Percentiles rank a stretch among this genome's conserved stretches.
phyloP scores from a whole-genome alignment of 2,888 invertebrate genomes.

The Drosophila engyochracea region DNA sequence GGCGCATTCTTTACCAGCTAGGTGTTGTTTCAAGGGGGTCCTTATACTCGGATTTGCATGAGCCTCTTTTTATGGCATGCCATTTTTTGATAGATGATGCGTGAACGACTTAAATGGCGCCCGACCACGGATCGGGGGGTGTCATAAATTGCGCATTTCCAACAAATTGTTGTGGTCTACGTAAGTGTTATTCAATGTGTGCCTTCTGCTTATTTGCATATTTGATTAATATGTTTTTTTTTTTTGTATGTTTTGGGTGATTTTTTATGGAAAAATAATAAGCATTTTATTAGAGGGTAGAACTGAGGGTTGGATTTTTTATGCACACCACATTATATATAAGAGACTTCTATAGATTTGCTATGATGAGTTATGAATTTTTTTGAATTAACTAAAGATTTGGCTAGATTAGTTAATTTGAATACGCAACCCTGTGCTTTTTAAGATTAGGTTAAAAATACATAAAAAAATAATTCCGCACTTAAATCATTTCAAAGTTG shows the following conservation, averaged over 20 bases:
- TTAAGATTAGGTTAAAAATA: background rate
- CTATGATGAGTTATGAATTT: no score
- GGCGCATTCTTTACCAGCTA: conserved; percentile 18
- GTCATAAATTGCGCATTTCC: conserved; percentile 34
- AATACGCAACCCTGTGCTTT: background rate
- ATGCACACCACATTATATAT: background rate
- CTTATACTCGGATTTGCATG: conserved; percentile 53
- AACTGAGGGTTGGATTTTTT: conserved; percentile 27
- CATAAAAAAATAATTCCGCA: background rate
- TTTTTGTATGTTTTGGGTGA: conserved; percentile 60
- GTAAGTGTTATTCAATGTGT: conserved; percentile 42
- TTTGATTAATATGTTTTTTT: conserved; percentile 77
- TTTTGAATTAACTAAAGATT: background rate
- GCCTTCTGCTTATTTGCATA: conserved; percentile 73
- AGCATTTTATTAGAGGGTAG: conserved; percentile 52
- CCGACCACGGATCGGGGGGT: background rate
- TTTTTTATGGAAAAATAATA: conserved; percentile 80
- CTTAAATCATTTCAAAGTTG: background rate
- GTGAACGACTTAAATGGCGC: conserved; percentile 60
- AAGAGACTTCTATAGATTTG: background rate
- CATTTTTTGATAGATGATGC: conserved; percentile 79
- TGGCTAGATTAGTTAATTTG: background rate
- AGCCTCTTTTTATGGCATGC: conserved; percentile 64
- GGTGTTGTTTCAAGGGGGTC: conserved; percentile 50
- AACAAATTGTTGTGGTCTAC: conserved; percentile 36